These are phyloP conservation scores for Cheirogaleus medius DNA, from an alignment of 2,113 vertebrate species.

Conservation along the genomic window DNA sequence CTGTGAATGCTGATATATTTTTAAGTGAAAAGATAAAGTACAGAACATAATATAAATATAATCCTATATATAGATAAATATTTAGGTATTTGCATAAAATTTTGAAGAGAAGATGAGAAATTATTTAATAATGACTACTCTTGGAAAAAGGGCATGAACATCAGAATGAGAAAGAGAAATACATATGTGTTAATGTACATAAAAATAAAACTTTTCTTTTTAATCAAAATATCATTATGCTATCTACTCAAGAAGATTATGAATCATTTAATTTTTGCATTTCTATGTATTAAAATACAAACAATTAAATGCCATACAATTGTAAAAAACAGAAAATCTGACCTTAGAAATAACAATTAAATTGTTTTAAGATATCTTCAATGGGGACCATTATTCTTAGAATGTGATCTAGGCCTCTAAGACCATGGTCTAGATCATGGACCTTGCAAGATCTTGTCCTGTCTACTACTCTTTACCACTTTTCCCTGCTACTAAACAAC, in stretches of 20 bases:
- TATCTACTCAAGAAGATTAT: background rate
- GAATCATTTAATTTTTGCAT: background rate
- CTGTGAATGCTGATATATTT: background rate
- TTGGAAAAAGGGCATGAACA: background rate
- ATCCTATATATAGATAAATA: background rate
- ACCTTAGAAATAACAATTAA: background rate
- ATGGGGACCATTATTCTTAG: background rate
- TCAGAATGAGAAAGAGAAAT: background rate
- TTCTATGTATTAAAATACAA: background rate
- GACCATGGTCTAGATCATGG: background rate
- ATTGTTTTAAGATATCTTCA: background rate
- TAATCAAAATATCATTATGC: background rate
- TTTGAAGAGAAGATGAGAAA: background rate
- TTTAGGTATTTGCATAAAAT: background rate
- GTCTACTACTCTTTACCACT: background rate
- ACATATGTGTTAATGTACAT: background rate
- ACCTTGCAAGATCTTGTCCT: background rate
- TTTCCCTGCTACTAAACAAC: background rate
- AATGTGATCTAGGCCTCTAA: background rate
- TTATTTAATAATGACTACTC: background rate
- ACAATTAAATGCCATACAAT: background rate
- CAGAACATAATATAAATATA: background rate
- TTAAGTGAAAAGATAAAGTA: background rate
- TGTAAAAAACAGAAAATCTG: background rate
- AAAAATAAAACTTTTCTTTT: background rate